Evolutionary conservation across 2,888 invertebrate genomes (phyloP).

Genomic region (Thera britannica): DNA sequence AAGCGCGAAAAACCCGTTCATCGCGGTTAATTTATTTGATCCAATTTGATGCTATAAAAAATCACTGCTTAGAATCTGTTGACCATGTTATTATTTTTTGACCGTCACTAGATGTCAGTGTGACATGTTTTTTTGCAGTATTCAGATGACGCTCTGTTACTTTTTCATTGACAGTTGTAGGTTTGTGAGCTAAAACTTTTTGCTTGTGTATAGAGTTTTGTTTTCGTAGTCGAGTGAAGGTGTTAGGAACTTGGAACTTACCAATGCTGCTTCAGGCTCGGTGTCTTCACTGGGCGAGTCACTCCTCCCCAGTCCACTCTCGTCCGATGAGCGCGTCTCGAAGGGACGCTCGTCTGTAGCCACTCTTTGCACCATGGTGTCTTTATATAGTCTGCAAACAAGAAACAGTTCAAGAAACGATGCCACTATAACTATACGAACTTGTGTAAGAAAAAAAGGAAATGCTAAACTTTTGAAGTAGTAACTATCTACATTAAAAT

Average conservation of each 20-base stretch:
- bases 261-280: constrained; percentile 78
- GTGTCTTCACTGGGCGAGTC: constrained; percentile 74
- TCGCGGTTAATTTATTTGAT: constrained; percentile 56
- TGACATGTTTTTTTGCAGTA: constrained; percentile 30
- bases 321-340: constrained; percentile 78
- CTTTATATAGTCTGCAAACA: constrained; percentile 39
- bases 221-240: neutral
- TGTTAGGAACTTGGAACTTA: constrained; percentile 47
- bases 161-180: constrained; percentile 39
- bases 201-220: constrained; percentile 14
- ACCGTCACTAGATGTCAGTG: constrained; percentile 33
- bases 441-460: too few relatives aligned
- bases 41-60: constrained; percentile 41
- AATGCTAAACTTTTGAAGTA: too few relatives aligned
- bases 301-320: constrained; percentile 73
- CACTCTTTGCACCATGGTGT: constrained; percentile 71
- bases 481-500: too few relatives aligned
- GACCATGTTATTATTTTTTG: constrained; percentile 47
- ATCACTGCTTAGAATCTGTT: constrained; percentile 41
- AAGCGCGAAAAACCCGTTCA: constrained; percentile 49
- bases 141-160: constrained; percentile 30
- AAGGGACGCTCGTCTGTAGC: constrained; percentile 77
- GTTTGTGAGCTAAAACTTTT: constrained; percentile 34
- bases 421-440: neutral
- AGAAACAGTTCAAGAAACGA: neutral